Evolutionary conservation across 2,113 vertebrate genomes (phyloP), one percentile per base, ranked within the genome.

Genomic region (Stercorarius parasiticus): DNA sequence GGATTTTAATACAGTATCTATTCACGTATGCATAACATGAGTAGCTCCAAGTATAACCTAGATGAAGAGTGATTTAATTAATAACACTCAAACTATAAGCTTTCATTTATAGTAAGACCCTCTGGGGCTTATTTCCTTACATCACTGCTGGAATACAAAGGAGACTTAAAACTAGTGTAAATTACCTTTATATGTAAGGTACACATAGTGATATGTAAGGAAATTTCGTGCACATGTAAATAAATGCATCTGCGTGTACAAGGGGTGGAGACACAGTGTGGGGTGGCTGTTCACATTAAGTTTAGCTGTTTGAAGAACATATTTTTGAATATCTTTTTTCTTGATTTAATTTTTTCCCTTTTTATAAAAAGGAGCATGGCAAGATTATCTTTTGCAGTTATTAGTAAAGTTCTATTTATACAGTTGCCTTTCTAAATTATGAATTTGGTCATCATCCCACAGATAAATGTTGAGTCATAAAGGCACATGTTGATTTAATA

Each of bases 401-500:
- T 97, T 97, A 96, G 72, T 94, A 90, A 93, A 85, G 56, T 95
- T 88, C 29, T 96, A 94, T 97, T 97, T 97, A 94, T 93, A 95
- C 81, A 90, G 65, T 96, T 95, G 64, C 70, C 58, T 95, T 95
- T 97, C 92, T 88, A 94, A 98, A 98, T 97, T 93, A 96, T 93
- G 18, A 97, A 97, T 98, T 95, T 88, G 96, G 88, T 97, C 83
- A 96, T 96, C 92, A 92, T 96, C 69, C 72, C 62, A 84, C 93
- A 97, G 93, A 97, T 88, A 97, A 97, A 97, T 83, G 81, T 97
- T 92, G 94, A 96, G 81, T 96, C 86, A 97, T 97, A 97, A 97
- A 97, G 73, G 84, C 61, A 96, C 77, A 79, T 95, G 96, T 96
- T 97, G 95, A 96, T 98, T 98, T 98, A 98, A 97, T 98, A 97